A percentile compares a stretch with the other conserved stretches of the same genome.
phyloP scores from a whole-genome alignment of 2,797 vertebrate species.

The Poeciliopsis turneri region DNA sequence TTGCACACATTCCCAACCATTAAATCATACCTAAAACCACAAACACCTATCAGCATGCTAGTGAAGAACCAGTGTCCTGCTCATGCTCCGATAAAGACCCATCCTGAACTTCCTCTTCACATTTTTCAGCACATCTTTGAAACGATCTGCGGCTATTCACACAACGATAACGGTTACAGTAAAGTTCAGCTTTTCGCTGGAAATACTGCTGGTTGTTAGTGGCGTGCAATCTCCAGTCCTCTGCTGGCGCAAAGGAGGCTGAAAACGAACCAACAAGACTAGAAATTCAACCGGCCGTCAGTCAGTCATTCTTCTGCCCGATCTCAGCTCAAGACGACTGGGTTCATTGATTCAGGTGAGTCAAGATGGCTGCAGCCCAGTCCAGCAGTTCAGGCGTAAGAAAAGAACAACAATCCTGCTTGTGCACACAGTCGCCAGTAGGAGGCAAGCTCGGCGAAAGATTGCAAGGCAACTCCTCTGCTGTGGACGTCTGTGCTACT shows the following conservation, averaged over 20 bases:
- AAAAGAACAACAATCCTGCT: background rate
- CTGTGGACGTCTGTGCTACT: constrained; percentile 37
- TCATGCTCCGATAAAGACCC: constrained; percentile 54
- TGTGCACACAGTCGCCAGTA: constrained; percentile 35
- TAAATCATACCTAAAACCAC: constrained; percentile 65
- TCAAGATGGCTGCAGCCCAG: constrained; percentile 52
- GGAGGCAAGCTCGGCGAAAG: constrained; percentile 41
- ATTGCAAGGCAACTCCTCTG: constrained; percentile 5
- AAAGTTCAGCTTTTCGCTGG: constrained; percentile 5
- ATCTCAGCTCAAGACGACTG: constrained; percentile 37
- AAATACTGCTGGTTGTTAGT: constrained; percentile 58
- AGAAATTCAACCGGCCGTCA: constrained; percentile 10
- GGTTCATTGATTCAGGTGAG: constrained; percentile 45
- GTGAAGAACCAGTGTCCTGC: constrained; percentile 54
- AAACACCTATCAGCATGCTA: constrained; percentile 66
- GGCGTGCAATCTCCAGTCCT: constrained; percentile 15
- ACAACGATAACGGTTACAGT: constrained; percentile 35
- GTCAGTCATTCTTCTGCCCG: constrained; percentile 19
- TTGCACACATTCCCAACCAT: constrained; percentile 45
- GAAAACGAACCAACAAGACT: constrained; percentile 12
- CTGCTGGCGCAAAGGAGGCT: constrained; percentile 2
- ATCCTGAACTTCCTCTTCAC: constrained; percentile 18
- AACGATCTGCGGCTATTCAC: constrained; percentile 20
- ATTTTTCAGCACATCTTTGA: constrained; percentile 16
- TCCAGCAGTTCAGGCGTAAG: constrained; percentile 8